Base-by-base conservation (phyloP, 35 echinoderm and acorn worm species). In the Holothuria glaberrima region DNA sequence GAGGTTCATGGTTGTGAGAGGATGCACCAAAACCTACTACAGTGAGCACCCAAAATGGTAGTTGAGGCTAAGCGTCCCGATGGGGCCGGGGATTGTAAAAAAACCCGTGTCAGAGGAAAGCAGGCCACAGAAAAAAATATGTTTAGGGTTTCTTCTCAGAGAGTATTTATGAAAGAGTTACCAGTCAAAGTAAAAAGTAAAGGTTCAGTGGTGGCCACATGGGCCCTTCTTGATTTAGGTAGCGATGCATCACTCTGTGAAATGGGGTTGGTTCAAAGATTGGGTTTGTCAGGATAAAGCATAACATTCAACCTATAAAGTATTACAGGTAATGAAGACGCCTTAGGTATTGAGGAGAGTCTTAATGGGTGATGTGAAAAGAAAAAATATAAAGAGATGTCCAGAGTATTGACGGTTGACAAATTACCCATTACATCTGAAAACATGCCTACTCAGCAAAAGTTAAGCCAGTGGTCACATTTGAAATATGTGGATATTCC, bases 181-280 rank as follows among this genome's bases (percentile, higher is more conserved):
- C 89, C 89, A 14, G 93, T 94, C 22, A 87, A 65, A 20, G 77
- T 94, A 30, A 27, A 61, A 70, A 76, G 29, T 16, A 38, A 48
- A 10, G 54, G 58, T 24, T 56, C 32, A 17, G 83, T 71, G 69
- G 59, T 82, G 12, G 27, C 66, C 36, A 91, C 93, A 9, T 87
- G 68, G 88, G 93, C 93, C 4, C 46, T 94, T 14, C 80, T 94
- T 30, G 93, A 91, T 59, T 45, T 74, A 44, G 89, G 89, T 38
- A 91, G 78, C 31, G 89, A 94, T 32, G 68, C 80, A 27, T 88
- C 70, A 30, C 59, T 93, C 0, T 93, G 91, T 80, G 59, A 87
- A 28, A 59, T 18, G 44, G 52, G 58, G 6, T 71, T 94, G 9
- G 70, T 86, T 27, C 57, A 87, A 32, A 30, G 87, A 33, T 72